These are phyloP conservation scores for Argyresthia albistria DNA, from an alignment of 2,888 invertebrate species.

Conservation along the genomic window DNA sequence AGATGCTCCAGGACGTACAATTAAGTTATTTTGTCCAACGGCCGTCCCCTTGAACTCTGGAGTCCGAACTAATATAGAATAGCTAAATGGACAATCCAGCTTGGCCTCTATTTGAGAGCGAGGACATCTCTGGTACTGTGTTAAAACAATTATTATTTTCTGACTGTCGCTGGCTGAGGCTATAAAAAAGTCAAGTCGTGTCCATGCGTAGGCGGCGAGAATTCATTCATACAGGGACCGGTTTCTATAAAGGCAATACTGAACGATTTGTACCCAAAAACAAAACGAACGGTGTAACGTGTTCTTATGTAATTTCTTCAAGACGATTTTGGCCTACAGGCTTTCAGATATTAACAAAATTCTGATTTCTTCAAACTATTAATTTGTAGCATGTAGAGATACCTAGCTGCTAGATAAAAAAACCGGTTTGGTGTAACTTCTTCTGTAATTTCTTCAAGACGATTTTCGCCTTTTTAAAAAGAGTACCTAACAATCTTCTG, in stretches of 20 bases:
- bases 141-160: constrained; percentile 51
- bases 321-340: too few species aligned
- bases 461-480: too few species aligned
- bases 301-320: too few species aligned
- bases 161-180: constrained; percentile 18
- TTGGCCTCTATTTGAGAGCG: neutral
- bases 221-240: constrained; percentile 25
- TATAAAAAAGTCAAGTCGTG: constrained; percentile 24
- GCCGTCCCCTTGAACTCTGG: neutral
- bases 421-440: too few species aligned
- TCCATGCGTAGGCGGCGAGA: constrained; percentile 22
- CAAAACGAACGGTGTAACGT: too few species aligned
- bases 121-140: neutral
- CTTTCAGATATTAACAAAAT: too few species aligned
- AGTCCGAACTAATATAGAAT: neutral
- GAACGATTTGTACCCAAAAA: neutral
- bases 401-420: too few species aligned
- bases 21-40: neutral
- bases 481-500: too few species aligned
- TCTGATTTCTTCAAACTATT: too few species aligned
- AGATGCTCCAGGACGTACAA: too few species aligned
- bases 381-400: too few species aligned
- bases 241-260: constrained; percentile 8
- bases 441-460: too few species aligned
- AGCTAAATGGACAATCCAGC: constrained; percentile 11